phyloP scores from a whole-genome alignment of 2,113 vertebrate genomes.

The Theristicus caerulescens region DNA sequence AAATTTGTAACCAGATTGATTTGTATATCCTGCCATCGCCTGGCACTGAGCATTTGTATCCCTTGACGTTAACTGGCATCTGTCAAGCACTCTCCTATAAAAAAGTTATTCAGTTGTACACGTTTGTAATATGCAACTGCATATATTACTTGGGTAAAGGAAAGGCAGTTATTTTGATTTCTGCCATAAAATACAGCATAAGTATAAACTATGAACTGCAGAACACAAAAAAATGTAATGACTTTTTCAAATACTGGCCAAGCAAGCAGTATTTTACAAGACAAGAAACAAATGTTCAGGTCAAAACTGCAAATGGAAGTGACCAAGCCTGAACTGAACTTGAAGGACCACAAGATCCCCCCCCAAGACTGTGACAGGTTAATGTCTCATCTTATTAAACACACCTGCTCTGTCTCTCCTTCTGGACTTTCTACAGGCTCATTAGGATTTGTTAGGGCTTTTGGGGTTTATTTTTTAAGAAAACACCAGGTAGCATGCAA shows the following conservation, averaged over 20 bases:
- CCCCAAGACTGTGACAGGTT: not conserved
- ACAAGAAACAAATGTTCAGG: slow-evolving; percentile 20
- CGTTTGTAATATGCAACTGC: not conserved
- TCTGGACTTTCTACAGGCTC: slow-evolving; percentile 40
- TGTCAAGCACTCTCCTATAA: slow-evolving; percentile 26
- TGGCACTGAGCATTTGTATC: slow-evolving; percentile 34
- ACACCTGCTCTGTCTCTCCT: not conserved
- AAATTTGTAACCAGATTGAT: not conserved
- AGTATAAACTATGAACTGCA: slow-evolving; percentile 48
- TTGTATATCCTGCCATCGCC: not conserved
- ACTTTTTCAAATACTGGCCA: slow-evolving; percentile 21
- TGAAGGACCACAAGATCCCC: not conserved
- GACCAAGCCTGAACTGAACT: not conserved
- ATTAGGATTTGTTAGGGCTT: slow-evolving; percentile 13
- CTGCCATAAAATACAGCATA: not conserved
- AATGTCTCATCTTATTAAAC: not conserved
- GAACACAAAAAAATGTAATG: slow-evolving; percentile 42
- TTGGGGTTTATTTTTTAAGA: not conserved
- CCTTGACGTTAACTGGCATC: slow-evolving; percentile 43
- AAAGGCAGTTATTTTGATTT: slow-evolving; percentile 50
- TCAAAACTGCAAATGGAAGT: not conserved
- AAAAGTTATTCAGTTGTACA: slow-evolving; percentile 16
- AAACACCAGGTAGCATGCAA: slow-evolving; percentile 28
- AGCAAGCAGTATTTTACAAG: slow-evolving; percentile 15
- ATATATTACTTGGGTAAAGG: slow-evolving; percentile 10